These are phyloP conservation scores for Lamellibrachia columna DNA, from an alignment of 2,888 invertebrate species.

Conservation along the genomic window DNA sequence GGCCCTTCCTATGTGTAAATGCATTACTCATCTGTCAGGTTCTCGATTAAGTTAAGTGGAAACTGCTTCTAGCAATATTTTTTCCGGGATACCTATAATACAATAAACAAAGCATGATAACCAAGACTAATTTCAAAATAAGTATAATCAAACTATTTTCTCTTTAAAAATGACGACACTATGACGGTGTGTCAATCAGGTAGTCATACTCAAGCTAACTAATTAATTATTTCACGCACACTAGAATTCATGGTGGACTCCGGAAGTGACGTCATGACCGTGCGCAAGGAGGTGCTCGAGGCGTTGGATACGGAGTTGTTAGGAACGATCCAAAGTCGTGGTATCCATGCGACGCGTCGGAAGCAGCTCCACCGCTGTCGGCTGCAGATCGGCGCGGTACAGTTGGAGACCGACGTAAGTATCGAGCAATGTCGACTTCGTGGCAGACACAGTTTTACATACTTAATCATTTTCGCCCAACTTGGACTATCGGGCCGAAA, in stretches of 20 bases:
- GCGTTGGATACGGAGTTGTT: conserved; percentile 53
- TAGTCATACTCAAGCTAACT: neutral
- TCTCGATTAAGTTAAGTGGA: too few species aligned
- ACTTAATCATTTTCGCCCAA: too few species aligned
- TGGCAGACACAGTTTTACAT: neutral
- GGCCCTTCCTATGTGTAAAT: too few species aligned
- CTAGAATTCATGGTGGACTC: conserved; percentile 63
- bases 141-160: too few species aligned
- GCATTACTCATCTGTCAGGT: too few species aligned
- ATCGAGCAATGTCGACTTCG: neutral
- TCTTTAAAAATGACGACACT: neutral
- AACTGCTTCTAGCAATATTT: too few species aligned
- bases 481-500: too few species aligned
- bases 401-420: conserved; percentile 56
- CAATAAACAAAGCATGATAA: too few species aligned
- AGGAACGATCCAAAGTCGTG: conserved; percentile 55
- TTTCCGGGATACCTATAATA: neutral
- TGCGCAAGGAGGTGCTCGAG: conserved; percentile 52
- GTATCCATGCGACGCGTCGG: conserved; percentile 55
- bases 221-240: conserved; percentile 20
- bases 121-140: too few species aligned
- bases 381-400: conserved; percentile 51
- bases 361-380: conserved; percentile 55
- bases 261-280: conserved; percentile 61
- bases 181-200: neutral